Base-by-base conservation (phyloP, 2,888 invertebrate genomes). In the Mesorhabditis sp. region DNA sequence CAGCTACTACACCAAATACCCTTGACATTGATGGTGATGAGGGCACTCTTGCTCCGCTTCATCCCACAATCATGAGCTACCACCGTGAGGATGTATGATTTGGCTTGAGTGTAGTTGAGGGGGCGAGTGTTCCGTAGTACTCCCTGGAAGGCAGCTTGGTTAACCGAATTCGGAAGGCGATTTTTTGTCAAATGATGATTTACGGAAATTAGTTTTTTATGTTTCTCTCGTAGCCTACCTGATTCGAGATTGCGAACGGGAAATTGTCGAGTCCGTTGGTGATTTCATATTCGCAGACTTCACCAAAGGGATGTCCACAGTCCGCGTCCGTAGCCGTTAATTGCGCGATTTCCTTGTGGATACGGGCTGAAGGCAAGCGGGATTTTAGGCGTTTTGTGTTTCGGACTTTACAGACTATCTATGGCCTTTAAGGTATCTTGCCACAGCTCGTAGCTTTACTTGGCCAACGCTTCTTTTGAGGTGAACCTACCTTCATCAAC, bases 1-100 rank as follows among this genome's bases (percentile, higher is more conserved):
- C 28, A 28, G 28, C 28, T 28, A 28, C 28, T 28, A 90, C 90
- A 87, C 93, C 93, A 61, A 91, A 91, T 77, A 50, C 92, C 90
- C 85, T 91, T 91, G 77, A 95, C 93, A 87, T 94, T 93, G 87
- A 98, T 92, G 85, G 95, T 97, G 83, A 98, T 94, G 91, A 95
- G 92, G 67, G 94, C 93, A 0, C 95, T 94, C 62, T 92, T 90
- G 0, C 95, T 95, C 86, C 78, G 77, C 4, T 79, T 73, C 92
- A 94, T 94, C 65, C 95, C 96, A 87, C 97, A 97, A 88, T 97
- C 97, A 86, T 93, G 94, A 2, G 97, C 97, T 73, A 95, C 93
- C 73, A 97, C 94, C 45, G 94, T 93, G 67, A 98, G 89, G 81
- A 97, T 95, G 89, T 96, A 95, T 87, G 95, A 96, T 88, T 95